Percentiles rank a stretch among this genome's conserved stretches.
Conservation (phyloP, 1,140 invertebrate genomes). For the Aphidius gifuensis region DNA sequence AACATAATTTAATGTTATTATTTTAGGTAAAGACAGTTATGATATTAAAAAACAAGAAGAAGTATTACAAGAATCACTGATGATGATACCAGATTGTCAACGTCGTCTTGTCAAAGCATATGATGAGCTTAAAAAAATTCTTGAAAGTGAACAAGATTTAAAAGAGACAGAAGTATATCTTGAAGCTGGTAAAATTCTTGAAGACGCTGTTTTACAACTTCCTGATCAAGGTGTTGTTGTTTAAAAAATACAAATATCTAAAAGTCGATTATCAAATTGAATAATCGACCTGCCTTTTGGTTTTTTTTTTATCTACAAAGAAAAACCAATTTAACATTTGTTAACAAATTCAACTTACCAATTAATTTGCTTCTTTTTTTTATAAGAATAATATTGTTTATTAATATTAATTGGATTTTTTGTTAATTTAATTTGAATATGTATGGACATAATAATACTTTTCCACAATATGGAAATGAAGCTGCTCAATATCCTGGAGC, state of each 20-base stretch:
- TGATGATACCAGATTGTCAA: conserved; percentile 88
- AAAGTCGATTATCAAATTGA: neutral
- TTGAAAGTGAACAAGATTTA: conserved; percentile 73
- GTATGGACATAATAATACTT: no score
- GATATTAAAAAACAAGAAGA: conserved; percentile 84
- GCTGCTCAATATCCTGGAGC: no score
- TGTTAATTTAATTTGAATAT: no score
- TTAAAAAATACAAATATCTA: conserved; percentile 18
- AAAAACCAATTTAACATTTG: no score
- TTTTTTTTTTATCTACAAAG: no score
- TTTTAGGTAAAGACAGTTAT: conserved; percentile 73
- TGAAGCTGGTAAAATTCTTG: conserved; percentile 66
- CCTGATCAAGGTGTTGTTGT: conserved; percentile 40
- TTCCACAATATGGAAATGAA: no score
- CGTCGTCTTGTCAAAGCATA: conserved; percentile 73
- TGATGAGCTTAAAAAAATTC: conserved; percentile 70
- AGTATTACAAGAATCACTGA: conserved; percentile 79
- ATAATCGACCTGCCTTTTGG: no score
- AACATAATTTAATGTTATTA: neutral
- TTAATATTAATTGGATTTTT: no score
- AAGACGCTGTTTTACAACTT: conserved; percentile 68
- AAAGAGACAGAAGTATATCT: conserved; percentile 71
- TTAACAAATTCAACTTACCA: no score
- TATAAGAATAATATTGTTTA: no score
- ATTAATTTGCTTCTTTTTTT: no score